phyloP scores from a whole-genome alignment of 2,888 invertebrate genomes.

The Dimorphilus gyrociliatus region DNA sequence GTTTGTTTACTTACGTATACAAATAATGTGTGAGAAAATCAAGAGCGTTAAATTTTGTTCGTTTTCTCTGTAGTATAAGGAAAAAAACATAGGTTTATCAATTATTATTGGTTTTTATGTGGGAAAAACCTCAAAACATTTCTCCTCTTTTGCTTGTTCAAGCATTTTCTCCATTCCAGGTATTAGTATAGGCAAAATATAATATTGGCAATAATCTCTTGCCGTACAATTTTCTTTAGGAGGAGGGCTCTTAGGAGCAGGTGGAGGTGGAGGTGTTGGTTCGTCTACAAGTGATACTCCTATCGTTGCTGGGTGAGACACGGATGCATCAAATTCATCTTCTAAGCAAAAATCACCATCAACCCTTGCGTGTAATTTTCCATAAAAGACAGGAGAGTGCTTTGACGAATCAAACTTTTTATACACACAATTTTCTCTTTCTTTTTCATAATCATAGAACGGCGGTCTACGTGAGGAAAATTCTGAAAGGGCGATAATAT shows the following conservation, averaged over 20 bases:
- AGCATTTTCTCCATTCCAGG: slow-evolving; percentile 35
- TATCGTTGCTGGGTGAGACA: slow-evolving; percentile 28
- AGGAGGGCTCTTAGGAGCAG: slow-evolving; percentile 21
- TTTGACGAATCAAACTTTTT: slow-evolving; percentile 27
- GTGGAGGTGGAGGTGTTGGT: slow-evolving; percentile 19
- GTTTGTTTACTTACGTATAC: slow-evolving; percentile 21
- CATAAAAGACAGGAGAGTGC: slow-evolving; percentile 32
- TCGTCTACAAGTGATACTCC: slow-evolving; percentile 28
- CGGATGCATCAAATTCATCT: slow-evolving; percentile 14
- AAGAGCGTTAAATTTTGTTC: slow-evolving; percentile 35
- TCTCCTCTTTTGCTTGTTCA: slow-evolving; percentile 28
- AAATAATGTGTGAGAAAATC: slow-evolving; percentile 34
- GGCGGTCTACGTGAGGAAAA: slow-evolving; percentile 15
- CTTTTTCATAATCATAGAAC: slow-evolving; percentile 17
- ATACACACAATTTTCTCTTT: slow-evolving; percentile 21
- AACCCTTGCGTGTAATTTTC: slow-evolving; percentile 20
- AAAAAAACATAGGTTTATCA: no score
- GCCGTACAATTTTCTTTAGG: slow-evolving; percentile 25
- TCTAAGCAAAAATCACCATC: no score
- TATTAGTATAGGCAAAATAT: slow-evolving; percentile 32
- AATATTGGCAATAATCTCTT: slow-evolving; percentile 30
- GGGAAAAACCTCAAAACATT: slow-evolving; percentile 38
- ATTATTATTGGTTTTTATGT: no score
- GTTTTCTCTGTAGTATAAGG: slow-evolving; percentile 35
- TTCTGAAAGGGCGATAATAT: no score